A percentile compares a stretch with the other conserved stretches of the same genome.
Evolutionary conservation across 2,797 vertebrate species (phyloP).

Genomic region (Sebastes aleutianus): DNA sequence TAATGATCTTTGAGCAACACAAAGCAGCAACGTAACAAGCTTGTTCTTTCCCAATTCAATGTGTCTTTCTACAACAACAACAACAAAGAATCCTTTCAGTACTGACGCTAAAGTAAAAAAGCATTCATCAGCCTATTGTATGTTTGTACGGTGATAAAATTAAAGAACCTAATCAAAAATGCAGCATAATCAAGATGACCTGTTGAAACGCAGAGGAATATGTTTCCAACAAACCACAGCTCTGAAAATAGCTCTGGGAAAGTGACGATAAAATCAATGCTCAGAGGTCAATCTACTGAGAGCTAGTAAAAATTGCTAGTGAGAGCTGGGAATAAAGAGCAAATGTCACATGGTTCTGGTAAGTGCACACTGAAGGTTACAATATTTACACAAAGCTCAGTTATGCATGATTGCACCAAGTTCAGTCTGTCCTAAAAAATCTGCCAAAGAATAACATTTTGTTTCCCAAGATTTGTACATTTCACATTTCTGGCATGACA

Average conservation of each 20-base stretch:
- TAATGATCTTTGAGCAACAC: not conserved
- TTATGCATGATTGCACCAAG: not conserved
- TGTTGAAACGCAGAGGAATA: not conserved
- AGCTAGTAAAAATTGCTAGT: conserved; percentile 21
- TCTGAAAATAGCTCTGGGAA: conserved; percentile 2
- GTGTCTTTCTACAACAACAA: conserved; percentile 17
- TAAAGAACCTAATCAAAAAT: not conserved
- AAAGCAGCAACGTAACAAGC: conserved; percentile 6
- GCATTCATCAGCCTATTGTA: not conserved
- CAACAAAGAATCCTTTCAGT: not conserved
- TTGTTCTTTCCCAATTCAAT: conserved; percentile 40
- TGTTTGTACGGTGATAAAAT: not conserved
- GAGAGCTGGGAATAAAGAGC: conserved; percentile 24
- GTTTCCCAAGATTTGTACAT: not conserved
- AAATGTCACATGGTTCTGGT: conserved; percentile 13
- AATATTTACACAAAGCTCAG: conserved; percentile 9
- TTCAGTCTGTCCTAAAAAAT: conserved; percentile 1
- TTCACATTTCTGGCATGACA: conserved; percentile 11
- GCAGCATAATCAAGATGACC: not conserved
- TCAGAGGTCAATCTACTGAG: conserved; percentile 37
- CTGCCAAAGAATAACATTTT: not conserved
- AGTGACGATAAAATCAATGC: conserved; percentile 39
- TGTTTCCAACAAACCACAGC: not conserved
- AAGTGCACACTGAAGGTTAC: conserved; percentile 5
- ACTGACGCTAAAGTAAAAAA: not conserved